Base-by-base conservation (phyloP, 2,113 vertebrate species). In the Sterrhoptilus dennistouni region DNA sequence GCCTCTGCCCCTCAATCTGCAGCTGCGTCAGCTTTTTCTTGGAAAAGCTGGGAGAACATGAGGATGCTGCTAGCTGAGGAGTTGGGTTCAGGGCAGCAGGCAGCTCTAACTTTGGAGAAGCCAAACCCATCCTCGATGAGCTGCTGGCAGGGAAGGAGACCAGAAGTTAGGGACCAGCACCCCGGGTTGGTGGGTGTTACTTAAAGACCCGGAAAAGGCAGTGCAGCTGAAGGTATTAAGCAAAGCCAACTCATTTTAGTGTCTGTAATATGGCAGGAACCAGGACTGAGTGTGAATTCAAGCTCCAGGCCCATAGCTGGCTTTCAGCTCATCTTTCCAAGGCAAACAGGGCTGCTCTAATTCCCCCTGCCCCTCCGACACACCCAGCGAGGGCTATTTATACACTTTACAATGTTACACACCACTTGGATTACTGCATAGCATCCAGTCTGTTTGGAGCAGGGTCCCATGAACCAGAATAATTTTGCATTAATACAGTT, bases 61-160 rank as follows among this genome's bases (percentile, higher is more conserved):
- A 76, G 70, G 63, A 42, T 56, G 85, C 83, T 85, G 49, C 60
- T 29, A 38, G 50, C 8, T 23, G 78, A 68, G 61, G 84, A 64
- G 35, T 4, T 69, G 81, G 23, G 69, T 29, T 57, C 11, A 25
- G 36, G 12, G 61, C 24, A 31, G 20, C 28, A 33, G 45, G 70
- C 60, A 70, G 57, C 71, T 74, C n/a, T 38, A 9, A 33, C 38
- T 14, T 23, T 21, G 65, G 36, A 76, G 53, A 38, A 36, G 50
- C 29, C 71, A 89, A 84, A 64, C 3, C n/a, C 38, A 15, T 40
- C 42, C 82, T 60, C 1, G 2, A 57, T 12, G 20, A 54, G 27
- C 5, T 0, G 0, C 50, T 4, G 3, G 21, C 28, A n/a, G 53
- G 24, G 29, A 59, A 60, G 27, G 1, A 20, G 27, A 64, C 14